Conservation (phyloP, 2,888 invertebrate species). For the Tachina lurida region DNA sequence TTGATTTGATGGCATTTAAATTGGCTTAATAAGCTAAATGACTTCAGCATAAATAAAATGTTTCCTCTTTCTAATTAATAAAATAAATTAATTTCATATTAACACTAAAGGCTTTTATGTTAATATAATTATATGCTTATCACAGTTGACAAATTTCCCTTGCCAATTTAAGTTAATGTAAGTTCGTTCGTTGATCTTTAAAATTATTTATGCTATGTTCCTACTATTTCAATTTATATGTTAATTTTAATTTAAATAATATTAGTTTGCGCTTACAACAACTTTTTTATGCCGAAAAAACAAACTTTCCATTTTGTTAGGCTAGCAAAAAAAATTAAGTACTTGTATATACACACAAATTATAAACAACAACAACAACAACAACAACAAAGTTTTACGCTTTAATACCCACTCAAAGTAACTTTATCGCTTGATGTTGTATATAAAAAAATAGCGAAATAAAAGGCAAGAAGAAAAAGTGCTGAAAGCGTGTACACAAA, state of each 20-base stretch:
- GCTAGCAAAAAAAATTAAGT: background rate
- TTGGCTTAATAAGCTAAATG: background rate
- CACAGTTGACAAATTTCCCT: conserved; percentile 10
- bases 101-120: conserved; percentile 5
- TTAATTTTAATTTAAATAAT: conserved; percentile 50
- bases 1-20: background rate
- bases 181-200: background rate
- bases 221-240: conserved; percentile 54
- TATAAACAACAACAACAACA: background rate
- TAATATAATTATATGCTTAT: background rate
- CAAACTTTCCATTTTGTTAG: conserved; percentile 19
- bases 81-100: background rate
- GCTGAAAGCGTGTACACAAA: background rate
- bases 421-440: conserved; percentile 18
- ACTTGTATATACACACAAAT: background rate
- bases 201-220: conserved; percentile 28
- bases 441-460: background rate
- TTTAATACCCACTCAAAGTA: conserved; percentile 49
- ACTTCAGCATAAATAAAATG: background rate
- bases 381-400: conserved; percentile 42
- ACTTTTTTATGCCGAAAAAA: background rate
- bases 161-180: background rate
- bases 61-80: background rate
- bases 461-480: background rate
- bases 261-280: conserved; percentile 26